phyloP scores from a whole-genome alignment of 2,888 invertebrate species.

The Troides aeacus region DNA sequence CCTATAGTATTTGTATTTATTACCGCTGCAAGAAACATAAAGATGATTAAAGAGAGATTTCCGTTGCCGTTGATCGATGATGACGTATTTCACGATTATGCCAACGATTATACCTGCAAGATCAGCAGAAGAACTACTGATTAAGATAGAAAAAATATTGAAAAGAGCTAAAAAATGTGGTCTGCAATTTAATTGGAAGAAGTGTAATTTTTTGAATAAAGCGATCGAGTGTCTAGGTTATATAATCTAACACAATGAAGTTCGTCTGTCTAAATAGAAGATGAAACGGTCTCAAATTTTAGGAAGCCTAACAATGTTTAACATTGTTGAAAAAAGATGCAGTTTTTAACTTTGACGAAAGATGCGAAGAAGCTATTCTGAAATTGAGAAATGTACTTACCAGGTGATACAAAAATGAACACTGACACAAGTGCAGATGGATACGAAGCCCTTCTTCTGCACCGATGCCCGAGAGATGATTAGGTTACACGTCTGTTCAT shows the following conservation, averaged over 20 bases:
- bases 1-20: too few relatives aligned
- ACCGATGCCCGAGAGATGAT: constrained; percentile 31
- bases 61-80: constrained; percentile 51
- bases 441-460: constrained; percentile 34
- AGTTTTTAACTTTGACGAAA: constrained; percentile 33
- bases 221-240: constrained; percentile 31
- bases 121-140: constrained; percentile 31
- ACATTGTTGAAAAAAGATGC: constrained; percentile 30
- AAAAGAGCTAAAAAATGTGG: constrained; percentile 37
- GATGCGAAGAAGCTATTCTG: constrained; percentile 27
- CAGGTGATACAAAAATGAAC: constrained; percentile 35
- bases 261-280: constrained; percentile 33
- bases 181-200: constrained; percentile 43
- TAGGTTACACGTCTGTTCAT: constrained; percentile 32
- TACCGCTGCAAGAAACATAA: constrained; percentile 39
- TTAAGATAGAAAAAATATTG: constrained; percentile 31
- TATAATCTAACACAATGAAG: constrained; percentile 31
- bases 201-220: constrained; percentile 44
- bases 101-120: constrained; percentile 32
- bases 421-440: constrained; percentile 36
- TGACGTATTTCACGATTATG: constrained; percentile 38
- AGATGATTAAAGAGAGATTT: constrained; percentile 44
- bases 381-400: constrained; percentile 1
- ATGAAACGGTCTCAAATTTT: constrained; percentile 32
- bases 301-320: constrained; percentile 31